These are phyloP conservation scores for Tryphoninae sp. DNA, from an alignment of 2,888 invertebrate genomes.

Conservation along the genomic window DNA sequence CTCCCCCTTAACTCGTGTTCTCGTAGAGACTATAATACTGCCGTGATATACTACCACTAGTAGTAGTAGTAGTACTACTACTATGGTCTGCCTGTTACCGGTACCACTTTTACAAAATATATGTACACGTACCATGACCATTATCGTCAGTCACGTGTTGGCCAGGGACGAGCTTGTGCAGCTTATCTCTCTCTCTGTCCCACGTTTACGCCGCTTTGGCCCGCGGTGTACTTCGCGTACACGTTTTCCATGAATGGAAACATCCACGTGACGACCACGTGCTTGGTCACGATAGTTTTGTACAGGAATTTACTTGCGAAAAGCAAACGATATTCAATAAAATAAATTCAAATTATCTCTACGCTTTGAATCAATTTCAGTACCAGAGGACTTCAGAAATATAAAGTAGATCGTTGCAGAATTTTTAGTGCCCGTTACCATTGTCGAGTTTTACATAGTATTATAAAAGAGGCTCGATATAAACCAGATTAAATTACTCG, in stretches of 20 bases:
- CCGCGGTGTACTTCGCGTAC: conserved; percentile 26
- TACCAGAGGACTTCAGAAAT: too few relatives aligned
- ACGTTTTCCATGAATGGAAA: conserved; percentile 46
- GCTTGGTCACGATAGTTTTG: conserved; percentile 34
- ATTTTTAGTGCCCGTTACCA: too few relatives aligned
- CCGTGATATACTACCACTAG: not conserved
- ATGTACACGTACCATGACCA: conserved; percentile 44
- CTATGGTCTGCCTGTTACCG: conserved; percentile 28
- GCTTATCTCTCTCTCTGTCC: conserved; percentile 15
- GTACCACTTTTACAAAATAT: conserved; percentile 43
- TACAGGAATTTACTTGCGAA: conserved; percentile 16
- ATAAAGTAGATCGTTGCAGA: too few relatives aligned
- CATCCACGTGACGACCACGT: conserved; percentile 22
- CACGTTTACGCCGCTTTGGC: conserved; percentile 48
- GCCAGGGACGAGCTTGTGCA: conserved; percentile 44
- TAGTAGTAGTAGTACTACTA: conserved; percentile 34
- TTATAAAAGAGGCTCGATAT: not conserved
- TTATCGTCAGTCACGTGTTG: conserved; percentile 60
- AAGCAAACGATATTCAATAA: not conserved
- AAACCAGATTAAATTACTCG: not conserved
- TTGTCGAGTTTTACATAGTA: too few relatives aligned
- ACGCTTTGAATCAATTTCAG: too few relatives aligned
- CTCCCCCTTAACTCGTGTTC: conserved; percentile 43
- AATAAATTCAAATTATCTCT: too few relatives aligned
- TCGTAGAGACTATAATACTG: conserved; percentile 25